Base-by-base conservation (phyloP, 2,888 invertebrate genomes). In the Baccha elongata region DNA sequence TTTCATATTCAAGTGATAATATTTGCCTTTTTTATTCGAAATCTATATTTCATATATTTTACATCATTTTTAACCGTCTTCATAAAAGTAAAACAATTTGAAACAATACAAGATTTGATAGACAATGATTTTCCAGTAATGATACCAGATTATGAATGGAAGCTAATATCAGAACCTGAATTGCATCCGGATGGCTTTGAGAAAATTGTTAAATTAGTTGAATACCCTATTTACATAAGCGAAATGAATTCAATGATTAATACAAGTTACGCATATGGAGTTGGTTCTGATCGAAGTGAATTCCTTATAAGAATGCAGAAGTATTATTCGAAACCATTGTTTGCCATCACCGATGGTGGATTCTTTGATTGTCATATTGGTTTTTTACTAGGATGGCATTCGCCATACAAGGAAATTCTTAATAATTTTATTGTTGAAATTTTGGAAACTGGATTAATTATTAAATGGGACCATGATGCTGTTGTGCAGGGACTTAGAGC, bases 81-180 rank as follows among this genome's bases (percentile, higher is more conserved):
- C 1, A 48, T 79, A 5, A 67, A 42, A 46, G 40, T 52, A 0
- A 60, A 60, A 17, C 67, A 67, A 5, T 67, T 35, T 1, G 42
- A 67, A 1, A 73, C 78, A 0, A 17, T 79, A 4, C 42, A 62
- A 42, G 78, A 79, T 17, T 17, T 79, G 1, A 67, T 79, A 7
- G 67, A 65, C 2, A 50, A 53, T 10, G 29, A 67, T 4, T 8
- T 79, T 3, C 50, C 13, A 13, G 44, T 72, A 1, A 37, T 79
- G 60, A 42, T 71, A 13, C 26, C 29, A 2, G 21, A 52, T 1
- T 60, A 29, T 15, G 40, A 71, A 10, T 52, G 40, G 60, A 5
- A 65, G n/a, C 1, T 35, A 1, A 37, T 26, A 40, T 11, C 58
- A 6, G 8, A 21, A 8, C 19, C 40, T 3, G 40, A 29, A 2